Base-by-base conservation (phyloP, 2,797 vertebrate species). In the Rhinatrema bivittatum region DNA sequence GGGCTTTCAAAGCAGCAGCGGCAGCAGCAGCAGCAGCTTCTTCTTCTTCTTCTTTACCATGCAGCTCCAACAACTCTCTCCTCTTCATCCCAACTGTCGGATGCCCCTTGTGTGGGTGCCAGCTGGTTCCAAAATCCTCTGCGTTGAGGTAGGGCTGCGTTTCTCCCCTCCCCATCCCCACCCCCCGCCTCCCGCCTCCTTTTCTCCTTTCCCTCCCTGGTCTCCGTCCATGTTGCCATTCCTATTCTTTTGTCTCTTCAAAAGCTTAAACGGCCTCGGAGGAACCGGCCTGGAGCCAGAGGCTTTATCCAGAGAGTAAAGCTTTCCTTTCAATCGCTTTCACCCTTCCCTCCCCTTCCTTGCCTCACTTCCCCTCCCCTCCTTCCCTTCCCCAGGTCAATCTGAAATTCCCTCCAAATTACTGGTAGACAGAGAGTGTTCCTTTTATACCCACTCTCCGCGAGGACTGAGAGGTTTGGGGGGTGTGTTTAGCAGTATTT, bases 71-170 rank as follows among this genome's bases (percentile, higher is more conserved):
- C 37, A 34, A 8, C 12, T 47, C 14, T 40, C 36, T 45, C 35
- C n/a, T n/a, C n/a, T 40, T 53, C 56, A 42, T 53, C 5, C 53
- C 49, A 25, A 53, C 59, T 39, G 7, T 22, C 59, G 59, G 53
- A 50, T 53, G 42, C 59, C 59, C 30, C 46, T 57, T 36, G 36
- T 57, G 16, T 62, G 59, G 59, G 46, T 62, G 29, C 58, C 58
- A 42, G 16, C 37, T 36, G 62, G 65, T 38, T 57, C 65, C 38
- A 69, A 65, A 53, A 45, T 65, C 30, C 56, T 69, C 53, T 69
- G 65, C 59, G 60, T 62, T 50, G 65, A 69, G 65, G 65, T 69
- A 65, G 21, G n/a, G 45, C 20, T 10, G 41, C 7, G 7, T n/a
- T n/a, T n/a, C n/a, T n/a, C n/a, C 7, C 14, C 13, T 4, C 18